A percentile compares a stretch with the other conserved stretches of the same genome.
phyloP scores from a whole-genome alignment of 1,140 invertebrate genomes.

The Ridgeia piscesae region DNA sequence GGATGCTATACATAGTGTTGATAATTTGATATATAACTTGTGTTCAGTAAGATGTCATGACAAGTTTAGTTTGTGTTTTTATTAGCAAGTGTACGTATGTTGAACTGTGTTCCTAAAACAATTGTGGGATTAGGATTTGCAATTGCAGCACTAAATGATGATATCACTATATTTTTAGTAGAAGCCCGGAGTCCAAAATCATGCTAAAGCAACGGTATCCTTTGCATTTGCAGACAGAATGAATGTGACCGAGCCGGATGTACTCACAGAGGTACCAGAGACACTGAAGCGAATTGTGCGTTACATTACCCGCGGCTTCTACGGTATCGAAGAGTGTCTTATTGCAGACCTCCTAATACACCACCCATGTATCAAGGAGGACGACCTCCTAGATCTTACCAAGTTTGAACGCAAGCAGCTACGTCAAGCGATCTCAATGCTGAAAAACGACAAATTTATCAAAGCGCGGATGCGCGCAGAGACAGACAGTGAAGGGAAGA shows the following conservation, averaged over 20 bases:
- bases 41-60: no score
- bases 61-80: no score
- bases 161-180: no score
- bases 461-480: slow-evolving; percentile 89
- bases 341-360: slow-evolving; percentile 93
- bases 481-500: slow-evolving; percentile 92
- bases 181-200: no score
- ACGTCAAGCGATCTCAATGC: slow-evolving; percentile 77
- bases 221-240: neutral
- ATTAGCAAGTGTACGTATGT: no score
- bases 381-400: slow-evolving; percentile 89
- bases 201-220: neutral
- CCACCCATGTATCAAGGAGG: slow-evolving; percentile 96
- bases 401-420: slow-evolving; percentile 95
- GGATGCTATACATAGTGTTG: no score
- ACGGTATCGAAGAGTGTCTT: slow-evolving; percentile 87
- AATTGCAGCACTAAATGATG: no score
- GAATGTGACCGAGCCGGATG: slow-evolving; percentile 17
- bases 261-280: slow-evolving; percentile 51
- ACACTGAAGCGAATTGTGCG: slow-evolving; percentile 82
- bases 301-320: slow-evolving; percentile 88
- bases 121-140: no score
- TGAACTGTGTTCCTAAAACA: no score
- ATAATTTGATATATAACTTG: no score
- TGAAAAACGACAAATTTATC: slow-evolving; percentile 92